Base-by-base conservation (phyloP, 2,113 vertebrate genomes). In the Paracanthobrama guichenoti region DNA sequence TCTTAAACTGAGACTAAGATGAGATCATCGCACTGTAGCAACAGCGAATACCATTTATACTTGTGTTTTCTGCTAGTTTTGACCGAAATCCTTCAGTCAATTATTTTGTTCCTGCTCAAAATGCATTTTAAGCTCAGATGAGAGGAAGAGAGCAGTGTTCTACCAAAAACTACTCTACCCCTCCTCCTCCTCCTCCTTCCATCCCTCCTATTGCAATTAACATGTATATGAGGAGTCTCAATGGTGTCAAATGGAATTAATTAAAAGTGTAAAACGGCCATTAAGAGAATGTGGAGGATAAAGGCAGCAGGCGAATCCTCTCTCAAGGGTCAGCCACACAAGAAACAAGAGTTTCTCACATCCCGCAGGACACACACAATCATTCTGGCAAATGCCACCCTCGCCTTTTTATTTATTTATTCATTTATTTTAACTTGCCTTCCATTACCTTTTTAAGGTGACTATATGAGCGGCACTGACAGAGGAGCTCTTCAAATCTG, bases 1-100 rank as follows among this genome's bases (percentile, higher is more conserved):
- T 90, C 89, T 22, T 46, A 48, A 90, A 84, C 88, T 86, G 87
- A 88, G 85, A 87, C 91, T 92, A 91, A 89, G 81, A 85, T 84
- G 87, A 86, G 86, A 90, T 84, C 86, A 79, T 60, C 75, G 22
- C 85, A 90, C 87, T 90, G 82, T 64, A 78, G 67, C 91, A 91
- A 90, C 89, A 84, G 84, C 89, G 85, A 91, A 81, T 88, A 90
- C 82, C 88, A 89, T 84, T 46, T 62, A 60, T 62, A 81, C 50
- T 67, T 77, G 39, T n/a, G 71, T 59, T 42, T 24, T 44, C 4
- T 3, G 2, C 76, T 50, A 42, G 28, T 82, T 81, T 71, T 42
- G 35, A 5, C 6, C 35, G 20, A 69, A 69, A 69, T 42, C 31
- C 48, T 84, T 3, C 18, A 81, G 57, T 57, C 31, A 59, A 8